Evolutionary conservation across 2,888 invertebrate species (phyloP), one percentile per base, ranked within the genome.

Genomic region (Synanthedon tipuliformis): DNA sequence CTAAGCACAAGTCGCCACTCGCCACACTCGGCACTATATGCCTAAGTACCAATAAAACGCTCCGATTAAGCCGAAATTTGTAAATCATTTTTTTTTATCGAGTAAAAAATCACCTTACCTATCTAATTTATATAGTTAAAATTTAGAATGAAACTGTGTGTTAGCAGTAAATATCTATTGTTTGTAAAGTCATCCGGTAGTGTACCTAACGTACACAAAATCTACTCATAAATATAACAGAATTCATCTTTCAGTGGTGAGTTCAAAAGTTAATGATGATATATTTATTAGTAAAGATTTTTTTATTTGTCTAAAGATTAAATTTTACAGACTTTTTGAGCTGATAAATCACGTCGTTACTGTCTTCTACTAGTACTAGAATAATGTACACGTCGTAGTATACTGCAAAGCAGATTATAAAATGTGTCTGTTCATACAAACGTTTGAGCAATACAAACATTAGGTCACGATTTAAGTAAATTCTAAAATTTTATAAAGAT

Each of bases 71-170:
- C 78, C 71, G 61, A 77, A 73, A 72, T 34, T 53, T 52, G 67
- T 64, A 69, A 66, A 64, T 69, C 66, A 60, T 66, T 68, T 64
- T 57, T 69, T 68, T 66, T 71, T 73, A 69, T 66, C 71, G 71
- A 74, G 73, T 77, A 77, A 78, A 82, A 80, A 80, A 80, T 78
- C 72, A 77, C 62, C 66, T 71, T 71, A 75, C 65, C 70, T 71
- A 75, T 59, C 62, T 73, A 73, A 68, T 66, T 69, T 65, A 73
- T 56, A 12, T 56, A 4, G 56, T 75, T 71, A 74, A 75, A 75
- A 74, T 80, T 80, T 80, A 75, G 73, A 82, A 78, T 50, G 50
- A 50, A 18, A 18, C 75, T 63, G 69, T 75, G 69, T 67, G 59
- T 50, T 40, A 50, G 12, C 15, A 13, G 18, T 18, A 13, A 49